phyloP scores from a whole-genome alignment of 2,888 invertebrate genomes.

The Melolontha melolontha region DNA sequence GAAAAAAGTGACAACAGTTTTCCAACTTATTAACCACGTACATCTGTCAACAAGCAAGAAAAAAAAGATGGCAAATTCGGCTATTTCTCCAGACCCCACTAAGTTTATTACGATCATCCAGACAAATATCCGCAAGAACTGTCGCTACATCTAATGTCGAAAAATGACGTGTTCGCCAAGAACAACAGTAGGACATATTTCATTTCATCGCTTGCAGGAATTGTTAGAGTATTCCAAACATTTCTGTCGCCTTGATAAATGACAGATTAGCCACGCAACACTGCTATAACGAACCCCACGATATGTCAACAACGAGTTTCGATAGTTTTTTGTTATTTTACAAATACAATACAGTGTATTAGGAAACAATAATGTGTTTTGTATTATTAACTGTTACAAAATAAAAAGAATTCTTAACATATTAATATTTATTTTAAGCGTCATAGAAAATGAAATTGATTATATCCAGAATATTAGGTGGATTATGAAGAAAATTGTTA shows the following conservation, averaged over 20 bases:
- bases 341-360: too few species aligned
- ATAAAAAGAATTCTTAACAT: too few species aligned
- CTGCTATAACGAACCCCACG: not conserved
- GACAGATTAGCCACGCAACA: conserved; percentile 35
- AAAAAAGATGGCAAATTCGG: conserved; percentile 62
- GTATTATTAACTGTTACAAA: too few species aligned
- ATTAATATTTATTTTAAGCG: too few species aligned
- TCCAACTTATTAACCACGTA: conserved; percentile 65
- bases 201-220: conserved; percentile 54
- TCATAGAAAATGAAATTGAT: too few species aligned
- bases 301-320: too few species aligned
- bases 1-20: conserved; percentile 63
- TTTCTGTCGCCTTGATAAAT: conserved; percentile 48
- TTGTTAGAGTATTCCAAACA: conserved; percentile 49
- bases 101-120: conserved; percentile 54
- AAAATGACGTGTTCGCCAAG: conserved; percentile 46
- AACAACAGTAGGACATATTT: conserved; percentile 54
- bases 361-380: too few species aligned
- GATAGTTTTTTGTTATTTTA: too few species aligned
- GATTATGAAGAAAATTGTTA: too few species aligned
- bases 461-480: too few species aligned
- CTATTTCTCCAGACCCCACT: conserved; percentile 61
- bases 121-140: not conserved
- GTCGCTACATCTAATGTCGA: not conserved
- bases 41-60: conserved; percentile 61